Percentiles rank a stretch among this genome's conserved stretches.
These are phyloP conservation scores for Sprattus sprattus DNA, from an alignment of 2,113 vertebrate genomes.

Conservation along the genomic window DNA sequence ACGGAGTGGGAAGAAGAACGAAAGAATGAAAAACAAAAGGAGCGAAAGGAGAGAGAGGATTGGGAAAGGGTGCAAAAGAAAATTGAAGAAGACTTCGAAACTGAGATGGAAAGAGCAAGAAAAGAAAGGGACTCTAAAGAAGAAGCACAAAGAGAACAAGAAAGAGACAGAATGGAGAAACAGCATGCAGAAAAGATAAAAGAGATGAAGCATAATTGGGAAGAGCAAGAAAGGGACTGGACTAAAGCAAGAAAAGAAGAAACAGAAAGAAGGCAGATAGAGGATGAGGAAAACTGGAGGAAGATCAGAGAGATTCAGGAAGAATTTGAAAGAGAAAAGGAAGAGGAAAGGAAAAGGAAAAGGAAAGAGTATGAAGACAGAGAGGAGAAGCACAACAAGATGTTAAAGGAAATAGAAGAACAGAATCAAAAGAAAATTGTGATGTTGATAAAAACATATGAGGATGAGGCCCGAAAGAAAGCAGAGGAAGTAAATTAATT, in stretches of 20 bases:
- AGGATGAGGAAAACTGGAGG: not conserved
- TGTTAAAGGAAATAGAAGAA: not conserved
- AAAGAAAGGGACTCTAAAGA: too few species aligned
- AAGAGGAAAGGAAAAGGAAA: not conserved
- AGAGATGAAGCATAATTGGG: not conserved
- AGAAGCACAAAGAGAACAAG: not conserved
- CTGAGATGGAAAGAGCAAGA: not conserved
- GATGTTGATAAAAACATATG: not conserved
- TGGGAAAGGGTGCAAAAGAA: not conserved
- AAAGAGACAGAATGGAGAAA: too few species aligned
- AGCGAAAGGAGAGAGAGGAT: not conserved
- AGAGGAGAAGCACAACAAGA: not conserved
- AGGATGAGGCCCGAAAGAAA: not conserved
- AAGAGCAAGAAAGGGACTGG: not conserved
- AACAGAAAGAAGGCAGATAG: not conserved
- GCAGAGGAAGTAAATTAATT: not conserved
- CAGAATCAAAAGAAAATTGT: not conserved
- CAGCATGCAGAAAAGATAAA: not conserved
- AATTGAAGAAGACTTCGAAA: not conserved
- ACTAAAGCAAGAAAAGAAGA: not conserved
- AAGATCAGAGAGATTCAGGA: not conserved
- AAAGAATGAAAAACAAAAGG: not conserved
- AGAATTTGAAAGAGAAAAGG: too few species aligned
- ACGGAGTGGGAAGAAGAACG: not conserved
- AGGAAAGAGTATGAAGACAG: not conserved